Evolutionary conservation across 2,113 vertebrate genomes (phyloP).

Genomic region (Nothobranchius kuhntae): DNA sequence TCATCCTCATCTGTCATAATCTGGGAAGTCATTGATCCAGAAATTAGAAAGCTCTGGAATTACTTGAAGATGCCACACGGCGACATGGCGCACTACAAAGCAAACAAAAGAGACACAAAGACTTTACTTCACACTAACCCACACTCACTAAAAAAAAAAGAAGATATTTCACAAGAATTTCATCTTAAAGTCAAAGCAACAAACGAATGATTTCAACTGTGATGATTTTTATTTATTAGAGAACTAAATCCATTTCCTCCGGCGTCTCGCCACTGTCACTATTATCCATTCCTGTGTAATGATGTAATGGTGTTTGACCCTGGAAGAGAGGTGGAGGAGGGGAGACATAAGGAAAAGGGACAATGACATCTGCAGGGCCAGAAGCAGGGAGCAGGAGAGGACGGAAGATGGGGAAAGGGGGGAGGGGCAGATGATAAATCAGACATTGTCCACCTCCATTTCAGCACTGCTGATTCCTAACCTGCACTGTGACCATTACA

Average conservation of each 20-base stretch:
- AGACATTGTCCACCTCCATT: slow-evolving; percentile 53
- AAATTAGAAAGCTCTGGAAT: no score
- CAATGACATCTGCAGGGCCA: slow-evolving; percentile 78
- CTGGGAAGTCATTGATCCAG: slow-evolving; percentile 1
- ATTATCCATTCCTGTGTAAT: slow-evolving; percentile 61
- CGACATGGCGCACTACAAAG: slow-evolving; percentile 43
- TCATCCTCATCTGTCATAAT: not conserved
- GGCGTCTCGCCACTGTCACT: not conserved
- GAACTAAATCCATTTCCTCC: slow-evolving; percentile 16
- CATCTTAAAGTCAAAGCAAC: slow-evolving; percentile 8
- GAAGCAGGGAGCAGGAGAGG: slow-evolving; percentile 59
- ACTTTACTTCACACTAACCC: slow-evolving; percentile 16
- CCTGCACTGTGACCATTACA: slow-evolving; percentile 59
- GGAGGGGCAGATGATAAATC: slow-evolving; percentile 61
- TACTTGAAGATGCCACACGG: slow-evolving; percentile 61
- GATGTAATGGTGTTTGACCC: slow-evolving; percentile 77
- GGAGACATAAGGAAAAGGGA: slow-evolving; percentile 57
- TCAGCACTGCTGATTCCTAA: slow-evolving; percentile 58
- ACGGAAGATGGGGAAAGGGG: slow-evolving; percentile 32
- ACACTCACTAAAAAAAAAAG: slow-evolving; percentile 22
- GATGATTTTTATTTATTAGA: slow-evolving; percentile 1
- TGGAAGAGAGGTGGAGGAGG: slow-evolving; percentile 63
- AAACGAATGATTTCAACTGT: slow-evolving; percentile 5
- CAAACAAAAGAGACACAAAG: slow-evolving; percentile 47
- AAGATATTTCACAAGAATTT: slow-evolving; percentile 6